Evolutionary conservation across 2,888 invertebrate genomes (phyloP).

Genomic region (Sarcophaga variegata): DNA sequence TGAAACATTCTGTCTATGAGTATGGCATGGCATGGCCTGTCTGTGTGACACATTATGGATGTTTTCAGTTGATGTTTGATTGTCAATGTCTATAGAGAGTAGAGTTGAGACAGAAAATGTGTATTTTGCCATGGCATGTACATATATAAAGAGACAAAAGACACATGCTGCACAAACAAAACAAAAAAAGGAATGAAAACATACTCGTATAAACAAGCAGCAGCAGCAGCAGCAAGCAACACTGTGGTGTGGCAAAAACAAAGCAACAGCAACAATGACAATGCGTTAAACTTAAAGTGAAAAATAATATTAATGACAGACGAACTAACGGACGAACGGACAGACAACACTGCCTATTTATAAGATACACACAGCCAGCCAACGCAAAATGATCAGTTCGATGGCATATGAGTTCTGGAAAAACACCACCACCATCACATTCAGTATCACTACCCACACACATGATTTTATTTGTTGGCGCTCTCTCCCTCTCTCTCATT

Average conservation of each 20-base stretch:
- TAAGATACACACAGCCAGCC: slow-evolving; percentile 10
- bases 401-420: not conserved
- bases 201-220: not conserved
- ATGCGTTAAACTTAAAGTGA: slow-evolving; percentile 62
- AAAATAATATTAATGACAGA: slow-evolving; percentile 63
- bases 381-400: slow-evolving; percentile 34
- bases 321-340: slow-evolving; percentile 13
- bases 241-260: not conserved
- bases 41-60: not conserved
- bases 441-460: not conserved
- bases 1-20: not conserved
- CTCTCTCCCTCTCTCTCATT: not conserved
- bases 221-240: slow-evolving; percentile 2
- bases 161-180: slow-evolving; percentile 58
- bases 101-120: not conserved
- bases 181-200: not conserved
- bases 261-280: slow-evolving; percentile 58
- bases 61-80: slow-evolving; percentile 27
- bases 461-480: not conserved
- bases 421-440: not conserved
- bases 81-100: slow-evolving; percentile 33
- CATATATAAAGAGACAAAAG: slow-evolving; percentile 53
- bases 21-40: slow-evolving; percentile 10
- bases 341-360: not conserved
- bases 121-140: slow-evolving; percentile 3